A percentile compares a stretch with the other conserved stretches of the same genome.
These are phyloP conservation scores for Megalops cyprinoides DNA, from an alignment of 2,797 vertebrate genomes.

Conservation along the genomic window DNA sequence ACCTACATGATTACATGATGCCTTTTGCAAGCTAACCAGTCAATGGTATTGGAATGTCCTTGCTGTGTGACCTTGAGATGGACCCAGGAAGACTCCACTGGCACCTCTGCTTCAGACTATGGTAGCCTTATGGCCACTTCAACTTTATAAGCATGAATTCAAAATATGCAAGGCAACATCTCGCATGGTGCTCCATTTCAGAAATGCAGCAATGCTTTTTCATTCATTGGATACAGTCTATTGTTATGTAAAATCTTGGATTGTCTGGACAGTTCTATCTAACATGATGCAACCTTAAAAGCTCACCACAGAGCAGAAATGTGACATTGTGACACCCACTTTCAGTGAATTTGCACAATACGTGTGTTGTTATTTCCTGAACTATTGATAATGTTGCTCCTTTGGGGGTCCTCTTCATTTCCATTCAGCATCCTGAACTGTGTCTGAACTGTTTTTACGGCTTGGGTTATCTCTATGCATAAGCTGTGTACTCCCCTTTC, in stretches of 20 bases:
- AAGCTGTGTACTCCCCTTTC: conserved; percentile 29
- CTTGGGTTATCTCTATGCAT: no score
- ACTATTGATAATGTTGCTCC: background rate
- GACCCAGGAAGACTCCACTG: conserved; percentile 68
- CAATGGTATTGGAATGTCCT: conserved; percentile 49
- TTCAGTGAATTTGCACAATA: background rate
- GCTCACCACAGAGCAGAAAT: background rate
- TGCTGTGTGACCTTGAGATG: conserved; percentile 69
- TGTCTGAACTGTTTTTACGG: no score
- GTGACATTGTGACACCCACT: background rate
- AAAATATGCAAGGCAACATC: conserved; percentile 71
- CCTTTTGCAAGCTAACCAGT: conserved; percentile 35
- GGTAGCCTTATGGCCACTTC: conserved; percentile 70
- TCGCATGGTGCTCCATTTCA: conserved; percentile 59
- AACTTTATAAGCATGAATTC: conserved; percentile 66
- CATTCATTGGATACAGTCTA: conserved; percentile 16
- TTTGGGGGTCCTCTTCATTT: background rate
- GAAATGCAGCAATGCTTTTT: conserved; percentile 47
- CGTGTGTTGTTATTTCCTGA: background rate
- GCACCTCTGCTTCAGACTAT: conserved; percentile 57
- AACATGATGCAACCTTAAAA: background rate
- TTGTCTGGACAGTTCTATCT: conserved; percentile 3
- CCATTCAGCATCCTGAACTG: no score
- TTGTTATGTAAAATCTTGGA: conserved; percentile 15
- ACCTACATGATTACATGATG: background rate